phyloP scores from a whole-genome alignment of 1,140 invertebrate species.

The Drosophila nebulosa region DNA sequence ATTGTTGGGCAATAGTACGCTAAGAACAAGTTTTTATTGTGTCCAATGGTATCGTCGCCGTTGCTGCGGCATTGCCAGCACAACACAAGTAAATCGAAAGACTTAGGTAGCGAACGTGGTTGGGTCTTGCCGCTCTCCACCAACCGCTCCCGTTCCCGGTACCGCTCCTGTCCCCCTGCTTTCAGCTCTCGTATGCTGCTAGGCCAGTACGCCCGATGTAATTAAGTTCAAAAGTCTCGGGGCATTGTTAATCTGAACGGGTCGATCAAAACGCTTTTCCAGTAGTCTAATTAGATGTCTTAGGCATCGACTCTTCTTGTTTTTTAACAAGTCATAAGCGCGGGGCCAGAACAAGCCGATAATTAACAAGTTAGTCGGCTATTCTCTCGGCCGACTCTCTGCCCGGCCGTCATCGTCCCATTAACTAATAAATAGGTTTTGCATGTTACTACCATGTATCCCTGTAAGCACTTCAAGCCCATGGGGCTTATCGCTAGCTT shows the following conservation, averaged over 20 bases:
- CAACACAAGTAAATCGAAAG: slow-evolving; percentile 48
- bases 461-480: slow-evolving; percentile 14
- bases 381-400: slow-evolving; percentile 1
- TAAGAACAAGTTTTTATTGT: slow-evolving; percentile 45
- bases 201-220: slow-evolving; percentile 28
- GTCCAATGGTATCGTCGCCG: slow-evolving; percentile 18
- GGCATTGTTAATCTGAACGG: slow-evolving; percentile 49
- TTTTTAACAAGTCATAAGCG: neutral
- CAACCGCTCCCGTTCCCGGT: no score
- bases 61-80: slow-evolving; percentile 11
- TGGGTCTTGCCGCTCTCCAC: neutral
- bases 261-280: slow-evolving; percentile 44
- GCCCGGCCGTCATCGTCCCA: slow-evolving; percentile 17
- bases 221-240: slow-evolving; percentile 47
- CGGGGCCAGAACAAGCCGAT: slow-evolving; percentile 1
- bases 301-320: slow-evolving; percentile 7
- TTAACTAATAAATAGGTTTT: slow-evolving; percentile 46
- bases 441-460: slow-evolving; percentile 15
- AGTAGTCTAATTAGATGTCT: slow-evolving; percentile 63
- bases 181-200: no score
- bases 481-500: slow-evolving; percentile 29
- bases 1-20: slow-evolving; percentile 47
- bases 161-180: no score
- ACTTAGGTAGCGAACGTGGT: slow-evolving; percentile 49
- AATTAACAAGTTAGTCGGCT: slow-evolving; percentile 9